Evolutionary conservation across 2,888 invertebrate species (phyloP).

Genomic region (Caenorhabditis sinica): DNA sequence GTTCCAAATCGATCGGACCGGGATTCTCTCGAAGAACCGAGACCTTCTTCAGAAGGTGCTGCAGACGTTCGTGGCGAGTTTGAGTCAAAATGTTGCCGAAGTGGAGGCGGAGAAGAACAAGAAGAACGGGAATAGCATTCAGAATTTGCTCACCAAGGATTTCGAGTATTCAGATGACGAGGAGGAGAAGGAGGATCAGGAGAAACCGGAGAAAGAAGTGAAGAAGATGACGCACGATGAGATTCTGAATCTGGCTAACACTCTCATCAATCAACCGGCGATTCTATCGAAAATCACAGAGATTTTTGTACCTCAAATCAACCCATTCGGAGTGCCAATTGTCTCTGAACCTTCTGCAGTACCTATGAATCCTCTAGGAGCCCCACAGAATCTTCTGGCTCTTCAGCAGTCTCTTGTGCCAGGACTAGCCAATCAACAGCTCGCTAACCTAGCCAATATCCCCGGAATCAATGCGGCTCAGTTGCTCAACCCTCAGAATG

Average conservation of each 20-base stretch:
- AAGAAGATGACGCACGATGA: conserved; percentile 54
- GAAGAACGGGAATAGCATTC: conserved; percentile 36
- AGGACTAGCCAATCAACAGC: conserved; percentile 18
- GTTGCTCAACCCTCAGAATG: conserved; percentile 40
- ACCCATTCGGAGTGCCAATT: conserved; percentile 3
- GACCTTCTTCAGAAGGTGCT: conserved; percentile 58
- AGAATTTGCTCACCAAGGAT: conserved; percentile 79
- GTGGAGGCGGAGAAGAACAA: conserved; percentile 6
- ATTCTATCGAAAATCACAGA: conserved; percentile 17
- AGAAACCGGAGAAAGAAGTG: conserved; percentile 40
- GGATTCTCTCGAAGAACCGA: conserved; percentile 57
- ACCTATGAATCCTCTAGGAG: neutral
- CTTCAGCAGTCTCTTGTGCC: conserved; percentile 19
- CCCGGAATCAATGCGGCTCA: conserved; percentile 25
- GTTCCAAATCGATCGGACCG: conserved; percentile 52
- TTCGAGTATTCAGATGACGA: conserved; percentile 83
- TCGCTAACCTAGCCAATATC: conserved; percentile 19
- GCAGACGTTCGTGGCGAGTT: conserved; percentile 17
- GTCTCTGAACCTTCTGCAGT: neutral
- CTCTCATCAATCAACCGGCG: conserved; percentile 7
- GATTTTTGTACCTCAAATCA: neutral
- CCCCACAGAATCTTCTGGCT: conserved; percentile 31
- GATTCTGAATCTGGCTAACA: conserved; percentile 44
- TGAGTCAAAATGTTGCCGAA: conserved; percentile 20
- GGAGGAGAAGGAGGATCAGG: conserved; percentile 75